Percentiles rank a stretch among this genome's conserved stretches.
Conservation (phyloP, 2,113 vertebrate species). For the Chinchilla lanigera region DNA sequence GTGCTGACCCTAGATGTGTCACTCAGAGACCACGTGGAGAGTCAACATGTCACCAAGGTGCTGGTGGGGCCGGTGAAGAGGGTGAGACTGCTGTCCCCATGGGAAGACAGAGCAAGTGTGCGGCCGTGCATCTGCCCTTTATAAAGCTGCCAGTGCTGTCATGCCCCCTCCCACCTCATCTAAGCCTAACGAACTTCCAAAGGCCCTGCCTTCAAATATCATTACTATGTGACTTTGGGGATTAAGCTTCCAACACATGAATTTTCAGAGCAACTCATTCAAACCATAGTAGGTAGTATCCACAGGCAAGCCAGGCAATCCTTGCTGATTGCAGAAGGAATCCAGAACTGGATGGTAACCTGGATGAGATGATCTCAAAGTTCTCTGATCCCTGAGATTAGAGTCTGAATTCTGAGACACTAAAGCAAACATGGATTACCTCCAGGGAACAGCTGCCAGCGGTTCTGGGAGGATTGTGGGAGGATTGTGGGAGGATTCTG, state of each 20-base stretch:
- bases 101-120: neutral
- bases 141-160: neutral
- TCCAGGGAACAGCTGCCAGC: neutral
- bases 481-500: no score
- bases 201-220: neutral
- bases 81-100: neutral
- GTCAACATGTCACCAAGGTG: neutral
- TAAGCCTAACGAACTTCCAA: neutral
- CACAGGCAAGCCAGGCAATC: fast-evolving
- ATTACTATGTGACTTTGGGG: neutral
- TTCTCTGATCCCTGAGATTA: neutral
- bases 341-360: neutral
- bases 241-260: neutral
- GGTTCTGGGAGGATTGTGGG: no score
- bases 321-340: neutral
- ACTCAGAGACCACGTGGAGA: fast-evolving
- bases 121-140: neutral
- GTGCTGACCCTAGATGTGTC: neutral
- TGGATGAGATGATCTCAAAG: neutral
- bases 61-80: neutral
- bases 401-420: neutral
- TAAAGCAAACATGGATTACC: neutral
- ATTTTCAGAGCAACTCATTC: neutral
- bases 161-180: no score
- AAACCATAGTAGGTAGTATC: neutral